Conservation (phyloP, 2,113 vertebrate genomes). For the Sphaerodactylus townsendi region DNA sequence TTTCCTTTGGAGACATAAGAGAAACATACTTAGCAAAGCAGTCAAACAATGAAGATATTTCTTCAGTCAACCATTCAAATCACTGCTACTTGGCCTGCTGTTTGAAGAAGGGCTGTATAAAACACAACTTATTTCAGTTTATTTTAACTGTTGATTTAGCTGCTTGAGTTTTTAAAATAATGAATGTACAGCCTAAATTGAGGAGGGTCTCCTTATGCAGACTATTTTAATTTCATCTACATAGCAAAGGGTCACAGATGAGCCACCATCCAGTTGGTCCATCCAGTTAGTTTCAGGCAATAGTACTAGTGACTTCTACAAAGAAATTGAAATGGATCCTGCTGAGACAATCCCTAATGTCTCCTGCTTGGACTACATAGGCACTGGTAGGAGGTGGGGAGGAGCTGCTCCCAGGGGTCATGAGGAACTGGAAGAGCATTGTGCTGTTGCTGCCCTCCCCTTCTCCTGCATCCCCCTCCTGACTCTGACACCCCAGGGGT, state of each 20-base stretch:
- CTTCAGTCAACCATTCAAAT: conserved; percentile 1
- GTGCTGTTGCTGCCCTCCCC: no score
- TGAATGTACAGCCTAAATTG: neutral
- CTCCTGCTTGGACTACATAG: neutral
- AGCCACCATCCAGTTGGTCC: neutral
- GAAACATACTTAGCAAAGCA: conserved; percentile 11
- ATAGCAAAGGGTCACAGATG: neutral
- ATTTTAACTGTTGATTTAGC: neutral
- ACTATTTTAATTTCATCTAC: neutral
- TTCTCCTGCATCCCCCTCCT: no score
- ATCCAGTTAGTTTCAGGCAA: neutral
- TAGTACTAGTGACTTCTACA: neutral
- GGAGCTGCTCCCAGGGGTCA: no score
- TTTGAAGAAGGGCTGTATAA: conserved; percentile 12
- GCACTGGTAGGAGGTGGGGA: no score
- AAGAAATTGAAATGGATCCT: neutral
- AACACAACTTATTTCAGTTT: neutral
- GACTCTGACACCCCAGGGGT: no score
- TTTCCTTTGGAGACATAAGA: neutral
- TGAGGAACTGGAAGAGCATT: no score
- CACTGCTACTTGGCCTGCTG: neutral
- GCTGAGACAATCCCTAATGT: neutral
- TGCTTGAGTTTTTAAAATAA: conserved; percentile 25
- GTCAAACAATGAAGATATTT: neutral
- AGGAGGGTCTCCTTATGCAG: neutral